Percentiles rank a stretch among this genome's conserved stretches.
Evolutionary conservation across 1,140 invertebrate species (phyloP).

Genomic region (Lasaia peninsularis): DNA sequence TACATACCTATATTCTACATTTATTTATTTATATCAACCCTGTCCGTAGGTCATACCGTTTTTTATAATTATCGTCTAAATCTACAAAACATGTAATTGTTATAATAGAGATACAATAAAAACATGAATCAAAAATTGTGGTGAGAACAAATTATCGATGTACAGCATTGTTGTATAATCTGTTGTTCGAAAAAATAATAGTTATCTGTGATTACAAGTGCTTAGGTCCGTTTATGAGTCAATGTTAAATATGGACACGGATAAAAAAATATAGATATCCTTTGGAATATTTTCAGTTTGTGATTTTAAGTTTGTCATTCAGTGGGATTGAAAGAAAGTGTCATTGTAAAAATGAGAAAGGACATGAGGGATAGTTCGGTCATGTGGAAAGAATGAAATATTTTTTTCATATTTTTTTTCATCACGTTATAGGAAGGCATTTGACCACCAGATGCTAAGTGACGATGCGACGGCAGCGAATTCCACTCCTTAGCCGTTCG

Average conservation of each 20-base stretch:
- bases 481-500: too few relatives aligned
- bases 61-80: not conserved
- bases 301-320: too few relatives aligned
- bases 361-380: too few relatives aligned
- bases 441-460: too few relatives aligned
- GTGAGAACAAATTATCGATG: slow-evolving; percentile 3
- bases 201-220: slow-evolving; percentile 1
- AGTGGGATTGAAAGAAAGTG: too few relatives aligned
- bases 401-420: too few relatives aligned
- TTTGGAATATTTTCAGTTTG: too few relatives aligned
- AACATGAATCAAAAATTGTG: slow-evolving; percentile 8
- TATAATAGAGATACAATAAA: slow-evolving; percentile 9
- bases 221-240: not conserved
- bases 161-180: not conserved
- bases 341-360: too few relatives aligned
- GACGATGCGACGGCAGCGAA: too few relatives aligned
- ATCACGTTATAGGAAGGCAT: too few relatives aligned
- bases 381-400: too few relatives aligned
- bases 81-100: slow-evolving; percentile 1
- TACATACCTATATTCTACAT: too few relatives aligned
- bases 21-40: not conserved
- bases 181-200: slow-evolving; percentile 5
- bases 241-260: not conserved
- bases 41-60: not conserved
- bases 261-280: not conserved